These are phyloP conservation scores for Engystomops pustulosus DNA, from an alignment of 2,113 vertebrate species.

Conservation along the genomic window DNA sequence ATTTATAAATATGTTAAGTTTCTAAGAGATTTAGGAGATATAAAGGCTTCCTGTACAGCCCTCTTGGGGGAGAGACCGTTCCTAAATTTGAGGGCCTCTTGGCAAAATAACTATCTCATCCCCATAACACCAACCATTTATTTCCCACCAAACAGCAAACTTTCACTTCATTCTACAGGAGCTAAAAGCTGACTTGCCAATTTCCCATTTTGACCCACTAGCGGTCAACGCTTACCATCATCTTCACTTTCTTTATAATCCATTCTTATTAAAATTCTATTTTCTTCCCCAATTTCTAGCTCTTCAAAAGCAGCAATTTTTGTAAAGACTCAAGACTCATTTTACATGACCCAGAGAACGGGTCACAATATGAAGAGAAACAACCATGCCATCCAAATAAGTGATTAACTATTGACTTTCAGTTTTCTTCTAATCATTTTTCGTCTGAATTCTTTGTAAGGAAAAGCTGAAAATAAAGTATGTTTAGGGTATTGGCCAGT, in stretches of 20 bases:
- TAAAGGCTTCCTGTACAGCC: too few species aligned
- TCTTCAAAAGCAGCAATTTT: not conserved
- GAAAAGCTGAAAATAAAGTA: not conserved
- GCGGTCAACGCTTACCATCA: not conserved
- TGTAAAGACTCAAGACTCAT: not conserved
- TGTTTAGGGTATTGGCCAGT: not conserved
- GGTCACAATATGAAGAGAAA: slow-evolving; percentile 15
- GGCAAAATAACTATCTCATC: too few species aligned
- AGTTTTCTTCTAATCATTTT: too few species aligned
- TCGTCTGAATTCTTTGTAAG: too few species aligned
- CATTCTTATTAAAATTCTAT: not conserved
- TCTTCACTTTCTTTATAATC: not conserved
- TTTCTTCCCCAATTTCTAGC: not conserved
- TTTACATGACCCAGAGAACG: not conserved
- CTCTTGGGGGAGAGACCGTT: too few species aligned
- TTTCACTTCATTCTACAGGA: not conserved
- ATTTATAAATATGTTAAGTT: too few species aligned
- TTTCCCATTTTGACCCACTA: not conserved
- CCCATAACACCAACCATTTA: too few species aligned
- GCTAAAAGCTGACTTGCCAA: not conserved
- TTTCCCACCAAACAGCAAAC: too few species aligned
- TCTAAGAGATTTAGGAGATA: too few species aligned
- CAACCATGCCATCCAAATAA: not conserved
- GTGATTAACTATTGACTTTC: too few species aligned
- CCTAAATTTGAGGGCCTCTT: too few species aligned